A percentile compares a stretch with the other conserved stretches of the same genome.
Evolutionary conservation across 2,797 vertebrate species (phyloP).

Genomic region (Megaceryle alcyon): DNA sequence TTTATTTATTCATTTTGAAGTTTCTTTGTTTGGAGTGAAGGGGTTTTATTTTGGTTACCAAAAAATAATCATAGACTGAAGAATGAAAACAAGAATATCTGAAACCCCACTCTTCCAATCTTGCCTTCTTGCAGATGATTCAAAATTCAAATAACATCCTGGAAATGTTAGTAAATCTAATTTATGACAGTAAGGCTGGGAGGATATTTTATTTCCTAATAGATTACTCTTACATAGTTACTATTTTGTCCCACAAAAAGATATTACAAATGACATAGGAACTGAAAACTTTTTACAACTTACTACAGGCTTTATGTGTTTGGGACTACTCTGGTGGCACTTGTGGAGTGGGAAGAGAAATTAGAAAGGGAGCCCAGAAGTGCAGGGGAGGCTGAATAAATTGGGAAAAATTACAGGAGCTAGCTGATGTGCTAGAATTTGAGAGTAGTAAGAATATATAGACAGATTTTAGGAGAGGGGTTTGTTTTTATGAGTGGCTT

Average conservation of each 20-base stretch:
- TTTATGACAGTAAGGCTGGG: neutral
- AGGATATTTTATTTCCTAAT: neutral
- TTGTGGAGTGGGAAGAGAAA: conserved; percentile 37
- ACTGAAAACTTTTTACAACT: conserved; percentile 25
- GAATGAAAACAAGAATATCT: neutral
- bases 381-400: conserved; percentile 45
- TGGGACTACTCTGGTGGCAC: conserved; percentile 12
- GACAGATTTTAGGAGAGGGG: neutral
- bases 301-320: conserved; percentile 21
- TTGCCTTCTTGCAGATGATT: neutral
- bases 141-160: neutral
- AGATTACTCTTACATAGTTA: neutral
- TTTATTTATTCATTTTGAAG: neutral
- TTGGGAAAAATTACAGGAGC: conserved; percentile 14
- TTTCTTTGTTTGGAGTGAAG: neutral
- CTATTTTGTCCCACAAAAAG: neutral
- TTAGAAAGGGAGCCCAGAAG: conserved; percentile 49
- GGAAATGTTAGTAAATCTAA: neutral
- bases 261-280: neutral
- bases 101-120: neutral
- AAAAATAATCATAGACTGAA: neutral
- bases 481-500: neutral
- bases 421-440: conserved; percentile 18
- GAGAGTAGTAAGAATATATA: conserved; percentile 34
- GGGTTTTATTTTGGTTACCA: neutral